These are phyloP conservation scores for Ifrita kowaldi DNA, from an alignment of 2,113 vertebrate species.

Conservation along the genomic window DNA sequence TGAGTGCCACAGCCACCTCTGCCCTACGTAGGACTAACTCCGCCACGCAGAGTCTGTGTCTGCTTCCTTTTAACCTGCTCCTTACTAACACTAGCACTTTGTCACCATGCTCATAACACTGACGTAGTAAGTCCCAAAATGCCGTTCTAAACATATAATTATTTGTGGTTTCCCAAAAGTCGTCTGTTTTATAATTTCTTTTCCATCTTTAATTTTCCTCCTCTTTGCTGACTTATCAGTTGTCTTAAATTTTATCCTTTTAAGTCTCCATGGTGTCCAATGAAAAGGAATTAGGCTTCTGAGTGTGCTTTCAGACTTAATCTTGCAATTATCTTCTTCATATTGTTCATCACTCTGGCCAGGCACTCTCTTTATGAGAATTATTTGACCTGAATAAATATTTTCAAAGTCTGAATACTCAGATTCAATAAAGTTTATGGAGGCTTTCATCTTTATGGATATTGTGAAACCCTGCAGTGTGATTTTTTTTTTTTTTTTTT, in stretches of 20 bases:
- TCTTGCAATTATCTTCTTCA: constrained; percentile 9
- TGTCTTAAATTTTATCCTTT: neutral
- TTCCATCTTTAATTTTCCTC: neutral
- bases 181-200: neutral
- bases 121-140: neutral
- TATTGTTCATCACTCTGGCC: neutral
- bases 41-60: neutral
- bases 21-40: fast-evolving
- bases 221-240: neutral
- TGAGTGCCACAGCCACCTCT: neutral
- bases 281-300: neutral
- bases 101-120: neutral
- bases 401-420: neutral
- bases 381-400: neutral
- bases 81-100: neutral
- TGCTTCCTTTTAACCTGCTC: neutral
- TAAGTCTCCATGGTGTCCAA: neutral
- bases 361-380: neutral
- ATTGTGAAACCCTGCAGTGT: neutral
- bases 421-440: neutral
- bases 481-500: neutral
- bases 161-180: neutral
- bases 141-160: neutral
- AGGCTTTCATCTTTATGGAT: neutral
- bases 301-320: neutral